A percentile compares a stretch with the other conserved stretches of the same genome.
These are phyloP conservation scores for Lochmaea capreae DNA, from an alignment of 2,888 invertebrate species.

Conservation along the genomic window DNA sequence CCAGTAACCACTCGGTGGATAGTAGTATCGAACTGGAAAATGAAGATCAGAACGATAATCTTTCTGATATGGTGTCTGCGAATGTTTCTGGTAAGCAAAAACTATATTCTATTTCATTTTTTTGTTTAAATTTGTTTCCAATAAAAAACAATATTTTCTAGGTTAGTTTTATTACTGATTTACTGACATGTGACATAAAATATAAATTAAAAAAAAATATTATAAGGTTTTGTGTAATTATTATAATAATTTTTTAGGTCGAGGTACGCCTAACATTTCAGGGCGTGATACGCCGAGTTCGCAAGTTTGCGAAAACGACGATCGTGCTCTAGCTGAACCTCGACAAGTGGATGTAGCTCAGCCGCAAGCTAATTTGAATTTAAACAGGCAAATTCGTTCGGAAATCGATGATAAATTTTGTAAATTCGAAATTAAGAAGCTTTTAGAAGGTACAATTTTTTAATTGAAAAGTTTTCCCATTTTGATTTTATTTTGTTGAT, in stretches of 20 bases:
- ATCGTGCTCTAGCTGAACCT: constrained; percentile 51
- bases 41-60: constrained; percentile 91
- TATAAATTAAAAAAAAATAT: no score
- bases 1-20: constrained; percentile 94
- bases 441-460: constrained; percentile 65
- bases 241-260: constrained; percentile 47
- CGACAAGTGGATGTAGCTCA: constrained; percentile 62
- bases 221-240: no score
- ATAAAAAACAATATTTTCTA: background rate
- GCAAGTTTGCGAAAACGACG: constrained; percentile 81
- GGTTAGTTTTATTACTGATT: background rate
- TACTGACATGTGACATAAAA: no score
- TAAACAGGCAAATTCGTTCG: constrained; percentile 85
- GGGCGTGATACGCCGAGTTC: constrained; percentile 97
- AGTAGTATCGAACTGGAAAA: constrained; percentile 90
- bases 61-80: constrained; percentile 97
- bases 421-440: constrained; percentile 94
- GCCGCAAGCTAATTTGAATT: constrained; percentile 65
- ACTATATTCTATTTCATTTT: no score
- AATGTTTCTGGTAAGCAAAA: constrained; percentile 81
- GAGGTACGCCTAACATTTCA: constrained; percentile 95
- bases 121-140: background rate
- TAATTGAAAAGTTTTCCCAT: no score
- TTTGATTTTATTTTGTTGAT: no score
- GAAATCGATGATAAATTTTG: constrained; percentile 99